These are phyloP conservation scores for Branchellion lobata DNA, from an alignment of 2,888 invertebrate genomes.

Conservation along the genomic window DNA sequence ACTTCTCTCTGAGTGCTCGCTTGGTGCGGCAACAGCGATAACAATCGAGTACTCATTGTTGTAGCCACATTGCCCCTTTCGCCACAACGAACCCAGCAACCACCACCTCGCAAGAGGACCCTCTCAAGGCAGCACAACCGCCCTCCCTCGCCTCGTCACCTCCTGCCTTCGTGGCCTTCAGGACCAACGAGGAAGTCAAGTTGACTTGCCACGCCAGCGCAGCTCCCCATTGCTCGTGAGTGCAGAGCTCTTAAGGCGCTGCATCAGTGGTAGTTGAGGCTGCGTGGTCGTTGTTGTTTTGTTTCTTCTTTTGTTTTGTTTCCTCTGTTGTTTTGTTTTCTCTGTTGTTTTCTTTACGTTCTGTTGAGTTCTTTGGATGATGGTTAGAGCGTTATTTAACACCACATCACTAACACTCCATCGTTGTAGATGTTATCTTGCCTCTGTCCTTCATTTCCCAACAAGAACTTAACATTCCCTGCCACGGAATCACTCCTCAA, in stretches of 20 bases:
- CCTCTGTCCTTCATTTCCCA: not conserved
- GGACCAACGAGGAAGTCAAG: constrained; percentile 24
- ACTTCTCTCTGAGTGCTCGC: too few species aligned
- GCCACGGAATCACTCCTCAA: constrained; percentile 1
- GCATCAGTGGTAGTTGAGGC: not conserved
- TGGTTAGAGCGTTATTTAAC: not conserved
- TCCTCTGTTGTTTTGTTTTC: not conserved
- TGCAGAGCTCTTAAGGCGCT: not conserved
- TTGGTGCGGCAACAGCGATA: too few species aligned
- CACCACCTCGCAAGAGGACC: not conserved
- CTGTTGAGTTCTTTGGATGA: not conserved
- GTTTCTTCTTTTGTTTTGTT: not conserved
- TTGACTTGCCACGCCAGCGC: constrained; percentile 33
- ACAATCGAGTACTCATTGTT: too few species aligned
- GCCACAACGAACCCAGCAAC: too few species aligned
- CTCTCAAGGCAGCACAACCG: constrained; percentile 5
- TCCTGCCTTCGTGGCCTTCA: constrained; percentile 30
- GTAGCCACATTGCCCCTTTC: too few species aligned
- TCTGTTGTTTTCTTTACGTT: too few species aligned
- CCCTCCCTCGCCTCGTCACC: constrained; percentile 31
- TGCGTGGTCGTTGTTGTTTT: not conserved
- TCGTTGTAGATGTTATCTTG: too few species aligned
- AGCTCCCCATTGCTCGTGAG: constrained; percentile 37
- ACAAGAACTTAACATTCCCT: not conserved
- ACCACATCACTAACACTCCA: not conserved